Evolutionary conservation across 2,797 vertebrate genomes (phyloP).

Genomic region (Limosa lapponica): DNA sequence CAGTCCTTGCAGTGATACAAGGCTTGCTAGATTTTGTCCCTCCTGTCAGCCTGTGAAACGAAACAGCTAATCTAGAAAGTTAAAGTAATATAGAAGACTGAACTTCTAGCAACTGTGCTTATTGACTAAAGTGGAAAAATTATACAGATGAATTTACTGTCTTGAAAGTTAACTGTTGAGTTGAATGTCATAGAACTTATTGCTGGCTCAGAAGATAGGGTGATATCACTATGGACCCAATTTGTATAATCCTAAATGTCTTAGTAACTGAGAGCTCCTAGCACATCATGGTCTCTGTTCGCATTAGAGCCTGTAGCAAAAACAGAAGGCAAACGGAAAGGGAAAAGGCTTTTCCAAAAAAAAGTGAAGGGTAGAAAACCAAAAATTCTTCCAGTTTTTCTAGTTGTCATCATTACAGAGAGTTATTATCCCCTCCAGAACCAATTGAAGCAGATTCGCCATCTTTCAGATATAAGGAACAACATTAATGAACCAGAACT

Average conservation of each 20-base stretch:
- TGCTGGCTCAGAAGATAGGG: neutral
- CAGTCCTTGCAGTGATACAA: neutral
- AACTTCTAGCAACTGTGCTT: neutral
- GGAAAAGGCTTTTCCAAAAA: neutral
- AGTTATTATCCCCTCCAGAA: neutral
- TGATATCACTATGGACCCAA: neutral
- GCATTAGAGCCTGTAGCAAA: neutral
- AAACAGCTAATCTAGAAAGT: neutral
- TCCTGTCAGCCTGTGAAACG: neutral
- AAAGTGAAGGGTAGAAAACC: neutral
- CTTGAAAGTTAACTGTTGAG: neutral
- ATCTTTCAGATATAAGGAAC: neutral
- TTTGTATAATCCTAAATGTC: neutral
- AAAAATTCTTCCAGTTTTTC: neutral
- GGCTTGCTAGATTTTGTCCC: neutral
- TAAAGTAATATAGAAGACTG: neutral
- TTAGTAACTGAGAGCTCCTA: neutral
- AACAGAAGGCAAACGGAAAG: neutral
- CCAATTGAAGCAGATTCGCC: neutral
- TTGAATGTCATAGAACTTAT: neutral
- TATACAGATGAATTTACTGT: neutral
- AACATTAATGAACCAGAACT: neutral
- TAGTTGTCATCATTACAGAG: neutral
- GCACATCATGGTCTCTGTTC: neutral
- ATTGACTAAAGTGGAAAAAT: neutral